These are phyloP conservation scores for Pseudococcus longispinus DNA, from an alignment of 2,888 invertebrate species.

Conservation along the genomic window DNA sequence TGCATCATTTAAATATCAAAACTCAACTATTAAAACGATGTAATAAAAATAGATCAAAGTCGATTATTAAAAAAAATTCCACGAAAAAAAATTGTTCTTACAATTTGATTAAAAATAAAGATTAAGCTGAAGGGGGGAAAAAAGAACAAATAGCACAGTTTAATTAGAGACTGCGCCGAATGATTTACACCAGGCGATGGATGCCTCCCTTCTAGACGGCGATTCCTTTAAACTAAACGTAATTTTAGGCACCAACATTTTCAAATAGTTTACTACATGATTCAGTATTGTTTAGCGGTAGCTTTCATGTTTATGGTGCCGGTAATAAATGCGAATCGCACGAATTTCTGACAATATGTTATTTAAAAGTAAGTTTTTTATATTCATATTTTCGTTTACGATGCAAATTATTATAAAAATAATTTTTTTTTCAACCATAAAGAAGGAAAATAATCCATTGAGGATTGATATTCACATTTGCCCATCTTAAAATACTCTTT, in stretches of 20 bases:
- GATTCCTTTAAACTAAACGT: neutral
- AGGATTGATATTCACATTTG: neutral
- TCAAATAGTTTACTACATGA: slow-evolving; percentile 34
- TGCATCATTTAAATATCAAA: too few relatives aligned
- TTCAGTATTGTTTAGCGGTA: slow-evolving; percentile 26
- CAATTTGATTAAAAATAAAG: neutral
- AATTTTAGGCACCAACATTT: slow-evolving; percentile 7
- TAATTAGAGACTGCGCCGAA: slow-evolving; percentile 42
- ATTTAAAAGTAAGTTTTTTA: slow-evolving; percentile 39
- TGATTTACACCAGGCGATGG: neutral
- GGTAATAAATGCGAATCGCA: neutral
- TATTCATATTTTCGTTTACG: neutral
- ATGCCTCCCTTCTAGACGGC: neutral
- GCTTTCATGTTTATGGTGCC: slow-evolving; percentile 34
- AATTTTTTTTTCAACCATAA: neutral
- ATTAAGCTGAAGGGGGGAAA: neutral
- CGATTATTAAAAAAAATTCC: neutral
- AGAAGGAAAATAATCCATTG: neutral
- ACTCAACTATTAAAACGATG: neutral
- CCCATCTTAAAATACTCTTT: neutral
- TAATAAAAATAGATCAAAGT: too few relatives aligned
- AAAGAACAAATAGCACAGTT: neutral
- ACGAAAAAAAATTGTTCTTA: neutral
- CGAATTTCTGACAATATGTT: slow-evolving; percentile 27
- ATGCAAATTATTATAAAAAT: neutral